These are phyloP conservation scores for Campylorhamphus procurvoides DNA, from an alignment of 2,113 vertebrate genomes.

Conservation along the genomic window DNA sequence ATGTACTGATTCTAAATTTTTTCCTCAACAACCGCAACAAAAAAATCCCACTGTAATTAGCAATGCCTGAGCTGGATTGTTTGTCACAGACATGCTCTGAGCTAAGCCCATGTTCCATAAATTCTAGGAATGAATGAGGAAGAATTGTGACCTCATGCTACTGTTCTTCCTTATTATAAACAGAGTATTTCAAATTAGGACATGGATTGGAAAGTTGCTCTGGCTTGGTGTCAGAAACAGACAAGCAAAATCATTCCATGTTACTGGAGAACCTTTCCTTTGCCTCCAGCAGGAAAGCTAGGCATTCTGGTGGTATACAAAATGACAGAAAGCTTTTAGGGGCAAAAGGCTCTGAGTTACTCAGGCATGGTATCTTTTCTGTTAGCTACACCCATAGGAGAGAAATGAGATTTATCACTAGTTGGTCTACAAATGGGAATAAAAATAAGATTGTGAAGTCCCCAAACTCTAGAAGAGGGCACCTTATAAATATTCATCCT, in stretches of 20 bases:
- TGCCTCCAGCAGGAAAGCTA: neutral
- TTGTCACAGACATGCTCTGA: neutral
- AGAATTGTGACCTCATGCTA: neutral
- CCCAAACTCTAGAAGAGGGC: neutral
- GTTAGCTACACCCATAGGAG: neutral
- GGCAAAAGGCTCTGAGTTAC: neutral
- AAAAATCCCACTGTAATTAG: neutral
- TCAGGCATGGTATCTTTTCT: neutral
- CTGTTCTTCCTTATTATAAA: neutral
- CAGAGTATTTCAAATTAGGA: neutral
- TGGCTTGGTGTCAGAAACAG: neutral
- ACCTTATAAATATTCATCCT: neutral
- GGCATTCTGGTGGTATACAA: neutral
- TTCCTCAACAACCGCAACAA: neutral
- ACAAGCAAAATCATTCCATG: neutral
- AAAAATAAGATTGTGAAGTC: neutral
- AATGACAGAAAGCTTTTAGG: neutral
- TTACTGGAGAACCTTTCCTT: neutral
- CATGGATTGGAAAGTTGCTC: neutral
- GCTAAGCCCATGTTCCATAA: neutral
- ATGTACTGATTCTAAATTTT: neutral
- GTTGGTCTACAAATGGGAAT: neutral
- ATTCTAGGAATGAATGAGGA: neutral
- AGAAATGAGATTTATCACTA: neutral
- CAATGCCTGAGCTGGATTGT: neutral